Evolutionary conservation across 2,888 invertebrate genomes (phyloP).

Genomic region (Drosophila birchii): DNA sequence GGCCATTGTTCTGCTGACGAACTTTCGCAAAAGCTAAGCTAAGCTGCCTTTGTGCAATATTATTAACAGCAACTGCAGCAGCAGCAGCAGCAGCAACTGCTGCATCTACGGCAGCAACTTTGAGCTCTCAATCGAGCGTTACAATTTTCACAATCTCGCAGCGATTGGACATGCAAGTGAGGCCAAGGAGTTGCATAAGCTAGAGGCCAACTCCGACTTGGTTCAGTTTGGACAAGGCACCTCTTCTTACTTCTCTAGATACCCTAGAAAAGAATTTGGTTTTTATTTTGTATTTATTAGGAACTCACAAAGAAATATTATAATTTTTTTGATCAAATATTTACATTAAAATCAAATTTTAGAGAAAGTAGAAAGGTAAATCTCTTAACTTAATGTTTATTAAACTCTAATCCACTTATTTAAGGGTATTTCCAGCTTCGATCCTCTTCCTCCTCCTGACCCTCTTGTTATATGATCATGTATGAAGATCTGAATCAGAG

Average conservation of each 20-base stretch:
- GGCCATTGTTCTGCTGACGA: slow-evolving; percentile 77
- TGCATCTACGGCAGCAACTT: slow-evolving; percentile 55
- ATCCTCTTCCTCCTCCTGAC: slow-evolving; percentile 27
- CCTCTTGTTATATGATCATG: slow-evolving; percentile 64
- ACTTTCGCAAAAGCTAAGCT: slow-evolving; percentile 68
- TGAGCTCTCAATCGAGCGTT: slow-evolving; percentile 81
- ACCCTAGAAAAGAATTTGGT: neutral
- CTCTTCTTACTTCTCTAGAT: neutral
- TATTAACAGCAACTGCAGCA: slow-evolving; percentile 64
- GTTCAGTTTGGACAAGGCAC: slow-evolving; percentile 20
- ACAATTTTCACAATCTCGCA: slow-evolving; percentile 80
- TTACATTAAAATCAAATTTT: neutral
- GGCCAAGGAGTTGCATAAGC: slow-evolving; percentile 56
- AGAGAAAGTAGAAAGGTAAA: neutral
- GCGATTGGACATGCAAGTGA: slow-evolving; percentile 77
- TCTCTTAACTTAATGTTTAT: too few relatives aligned
- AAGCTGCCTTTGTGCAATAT: slow-evolving; percentile 74
- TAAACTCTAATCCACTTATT: too few relatives aligned
- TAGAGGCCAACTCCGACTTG: slow-evolving; percentile 47
- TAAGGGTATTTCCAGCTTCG: slow-evolving; percentile 8
- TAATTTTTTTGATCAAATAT: neutral
- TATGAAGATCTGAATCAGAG: slow-evolving; percentile 75
- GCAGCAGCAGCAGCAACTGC: slow-evolving; percentile 29
- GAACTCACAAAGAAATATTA: neutral
- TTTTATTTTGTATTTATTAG: neutral